Conservation (phyloP, 2,113 vertebrate species). For the Hiodon tergisus region DNA sequence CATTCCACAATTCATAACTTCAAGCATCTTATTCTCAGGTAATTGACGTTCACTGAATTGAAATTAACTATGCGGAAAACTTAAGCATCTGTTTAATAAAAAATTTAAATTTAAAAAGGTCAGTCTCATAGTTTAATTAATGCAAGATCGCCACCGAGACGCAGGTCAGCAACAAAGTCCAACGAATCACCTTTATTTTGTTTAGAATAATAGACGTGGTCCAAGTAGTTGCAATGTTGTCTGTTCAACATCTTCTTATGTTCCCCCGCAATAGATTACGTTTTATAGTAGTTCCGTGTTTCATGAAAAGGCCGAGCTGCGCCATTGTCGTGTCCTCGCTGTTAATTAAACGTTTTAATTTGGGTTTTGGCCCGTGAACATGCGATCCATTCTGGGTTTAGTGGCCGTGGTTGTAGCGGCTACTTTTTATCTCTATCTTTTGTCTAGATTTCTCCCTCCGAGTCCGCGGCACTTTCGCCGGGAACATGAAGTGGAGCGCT, state of each 20-base stretch:
- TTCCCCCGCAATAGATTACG: not conserved
- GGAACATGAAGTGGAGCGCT: constrained; percentile 6
- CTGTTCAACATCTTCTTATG: constrained; percentile 12
- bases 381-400: constrained; percentile 55
- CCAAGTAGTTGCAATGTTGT: not conserved
- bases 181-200: too few relatives aligned
- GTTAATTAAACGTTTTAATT: not conserved
- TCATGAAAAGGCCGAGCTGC: not conserved
- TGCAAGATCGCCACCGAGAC: too few relatives aligned
- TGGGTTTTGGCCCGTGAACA: constrained; percentile 38
- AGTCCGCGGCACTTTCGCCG: constrained; percentile 32
- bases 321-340: not conserved
- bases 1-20: too few relatives aligned
- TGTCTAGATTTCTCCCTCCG: constrained; percentile 52
- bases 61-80: too few relatives aligned
- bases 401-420: constrained; percentile 41
- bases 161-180: too few relatives aligned
- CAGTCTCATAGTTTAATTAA: too few relatives aligned
- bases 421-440: constrained; percentile 51
- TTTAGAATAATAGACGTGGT: too few relatives aligned
- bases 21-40: too few relatives aligned
- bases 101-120: too few relatives aligned
- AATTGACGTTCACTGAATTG: too few relatives aligned
- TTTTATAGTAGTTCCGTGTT: too few relatives aligned
- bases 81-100: too few relatives aligned